Evolutionary conservation across 2,888 invertebrate genomes (phyloP), one percentile per base, ranked within the genome.

Genomic region (Crepidodera aurea): DNA sequence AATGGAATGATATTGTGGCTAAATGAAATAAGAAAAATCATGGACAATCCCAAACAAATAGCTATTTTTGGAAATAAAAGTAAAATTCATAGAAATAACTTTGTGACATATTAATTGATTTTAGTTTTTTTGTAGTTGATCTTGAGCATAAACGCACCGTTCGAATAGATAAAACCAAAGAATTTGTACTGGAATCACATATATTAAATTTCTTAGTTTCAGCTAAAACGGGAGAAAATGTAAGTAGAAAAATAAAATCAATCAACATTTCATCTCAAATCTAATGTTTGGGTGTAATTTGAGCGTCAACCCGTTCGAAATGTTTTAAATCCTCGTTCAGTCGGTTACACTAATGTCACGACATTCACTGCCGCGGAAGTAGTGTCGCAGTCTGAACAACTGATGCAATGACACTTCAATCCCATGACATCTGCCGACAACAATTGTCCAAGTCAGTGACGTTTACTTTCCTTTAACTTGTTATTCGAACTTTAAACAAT

Each of bases 1-100:
- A 92, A 92, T 59, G 88, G 87, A 73, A 81, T 94, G 13, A 83
- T 84, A 34, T 84, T 86, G 53, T 96, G 95, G 95, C 82, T 92
- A 65, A 79, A 82, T 1, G 83, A 88, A 0, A 82, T 83, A 51
- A 78, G 80, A 10, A 79, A 85, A 64, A 60, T 66, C 25, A 69
- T 81, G 0, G 83, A 83, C 55, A 83, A 83, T 69, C 70, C 85
- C 18, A 48, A 58, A 13, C 39, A 60, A 56, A 62, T 71, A 37
- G 66, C 69, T 13, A 73, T 90, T 48, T 83, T 90, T 63, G 90
- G 90, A 6, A 90, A 90, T 72, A 90, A 90, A 79, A 87, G 90
- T 82, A 76, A 73, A 70, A 77, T 34, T 8, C 1, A 39, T 34
- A 39, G 25, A 19, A 25, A 2, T 44, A 34, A 39, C 6, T 32